Evolutionary conservation across 1,140 invertebrate species (phyloP).

Genomic region (Drosophila ogumai): DNA sequence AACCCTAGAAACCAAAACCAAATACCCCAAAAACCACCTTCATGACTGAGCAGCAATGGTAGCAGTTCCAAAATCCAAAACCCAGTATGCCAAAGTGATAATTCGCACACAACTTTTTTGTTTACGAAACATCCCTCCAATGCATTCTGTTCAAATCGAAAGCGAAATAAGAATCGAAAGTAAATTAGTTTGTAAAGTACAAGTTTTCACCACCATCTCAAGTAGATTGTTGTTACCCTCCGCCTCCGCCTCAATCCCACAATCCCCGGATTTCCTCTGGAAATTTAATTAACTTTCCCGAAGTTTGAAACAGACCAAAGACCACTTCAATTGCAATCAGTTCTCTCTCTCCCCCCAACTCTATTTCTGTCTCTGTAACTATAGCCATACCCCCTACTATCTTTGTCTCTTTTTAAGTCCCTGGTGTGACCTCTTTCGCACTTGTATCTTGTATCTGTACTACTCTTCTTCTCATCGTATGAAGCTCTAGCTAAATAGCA

Average conservation of each 20-base stretch:
- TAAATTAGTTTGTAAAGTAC: conserved; percentile 47
- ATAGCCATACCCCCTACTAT: conserved; percentile 19
- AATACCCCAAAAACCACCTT: conserved; percentile 48
- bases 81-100: conserved; percentile 44
- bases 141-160: conserved; percentile 76
- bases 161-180: conserved; percentile 63
- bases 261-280: conserved; percentile 11
- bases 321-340: conserved; percentile 49
- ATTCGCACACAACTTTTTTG: conserved; percentile 64
- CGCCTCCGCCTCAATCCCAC: conserved; percentile 25
- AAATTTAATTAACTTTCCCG: conserved; percentile 83
- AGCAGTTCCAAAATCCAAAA: conserved; percentile 80
- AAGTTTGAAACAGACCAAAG: conserved; percentile 63
- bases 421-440: conserved; percentile 30
- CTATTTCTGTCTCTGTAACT: conserved; percentile 27
- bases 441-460: conserved; percentile 47
- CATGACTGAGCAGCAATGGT: conserved; percentile 83
- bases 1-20: conserved; percentile 1
- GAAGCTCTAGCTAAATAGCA: conserved; percentile 63
- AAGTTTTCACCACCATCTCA: conserved; percentile 65
- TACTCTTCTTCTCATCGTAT: conserved; percentile 51
- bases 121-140: conserved; percentile 72
- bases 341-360: conserved; percentile 19
- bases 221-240: conserved; percentile 75
- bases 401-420: conserved; percentile 17